These are phyloP conservation scores for Intellagama lesueurii DNA, from an alignment of 2,797 vertebrate genomes.

Conservation along the genomic window DNA sequence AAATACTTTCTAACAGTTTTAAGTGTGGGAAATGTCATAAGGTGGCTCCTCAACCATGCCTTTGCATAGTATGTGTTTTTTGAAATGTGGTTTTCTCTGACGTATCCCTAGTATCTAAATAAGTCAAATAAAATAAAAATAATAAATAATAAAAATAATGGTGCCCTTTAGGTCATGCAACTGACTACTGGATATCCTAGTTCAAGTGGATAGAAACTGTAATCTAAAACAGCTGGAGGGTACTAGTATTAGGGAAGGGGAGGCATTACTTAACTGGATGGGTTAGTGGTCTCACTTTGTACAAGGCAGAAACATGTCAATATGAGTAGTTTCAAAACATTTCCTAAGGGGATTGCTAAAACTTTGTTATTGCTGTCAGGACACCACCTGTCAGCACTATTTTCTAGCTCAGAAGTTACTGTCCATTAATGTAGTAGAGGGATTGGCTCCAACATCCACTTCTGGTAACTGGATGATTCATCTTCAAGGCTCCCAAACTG, in stretches of 20 bases:
- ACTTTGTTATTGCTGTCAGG: slow-evolving; percentile 14
- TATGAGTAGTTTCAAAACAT: neutral
- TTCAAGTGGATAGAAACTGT: neutral
- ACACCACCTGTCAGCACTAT: slow-evolving; percentile 12
- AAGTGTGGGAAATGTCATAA: neutral
- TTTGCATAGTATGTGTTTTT: neutral
- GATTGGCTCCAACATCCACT: slow-evolving; percentile 16
- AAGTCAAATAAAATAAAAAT: neutral
- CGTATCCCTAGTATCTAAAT: too few species aligned
- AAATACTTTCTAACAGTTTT: neutral
- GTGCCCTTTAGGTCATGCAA: neutral
- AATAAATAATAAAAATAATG: neutral
- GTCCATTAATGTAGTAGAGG: slow-evolving; percentile 4
- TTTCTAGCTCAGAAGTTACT: slow-evolving; percentile 16
- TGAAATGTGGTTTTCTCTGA: too few species aligned
- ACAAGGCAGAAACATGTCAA: neutral
- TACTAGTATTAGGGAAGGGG: neutral
- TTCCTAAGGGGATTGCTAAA: slow-evolving; percentile 3
- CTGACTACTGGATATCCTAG: neutral
- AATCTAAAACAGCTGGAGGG: neutral
- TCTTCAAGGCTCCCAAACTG: slow-evolving; percentile 3
- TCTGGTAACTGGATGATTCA: slow-evolving; percentile 36
- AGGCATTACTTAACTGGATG: neutral
- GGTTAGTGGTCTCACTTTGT: too few species aligned
- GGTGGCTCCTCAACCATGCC: neutral